phyloP scores from a whole-genome alignment of 1,140 invertebrate genomes.

The Drosophila elegans region DNA sequence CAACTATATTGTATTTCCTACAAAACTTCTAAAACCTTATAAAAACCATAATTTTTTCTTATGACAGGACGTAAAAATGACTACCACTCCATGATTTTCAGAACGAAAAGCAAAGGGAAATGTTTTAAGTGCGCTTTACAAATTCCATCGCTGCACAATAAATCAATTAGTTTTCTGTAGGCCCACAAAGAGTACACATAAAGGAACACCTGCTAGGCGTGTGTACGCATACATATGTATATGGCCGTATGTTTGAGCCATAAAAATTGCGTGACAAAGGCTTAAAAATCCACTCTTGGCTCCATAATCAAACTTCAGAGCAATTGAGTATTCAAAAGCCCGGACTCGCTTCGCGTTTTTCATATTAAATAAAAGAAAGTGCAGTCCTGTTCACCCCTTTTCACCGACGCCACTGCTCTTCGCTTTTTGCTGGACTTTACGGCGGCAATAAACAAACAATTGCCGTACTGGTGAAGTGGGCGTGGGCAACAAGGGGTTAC shows the following conservation, averaged over 20 bases:
- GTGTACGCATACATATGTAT: not conserved
- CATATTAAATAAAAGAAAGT: slow-evolving; percentile 39
- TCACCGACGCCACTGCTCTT: not conserved
- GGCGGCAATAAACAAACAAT: slow-evolving; percentile 39
- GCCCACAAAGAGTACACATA: not conserved
- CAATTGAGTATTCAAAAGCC: slow-evolving; percentile 60
- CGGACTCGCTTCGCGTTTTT: slow-evolving; percentile 40
- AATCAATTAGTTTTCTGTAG: slow-evolving; percentile 38
- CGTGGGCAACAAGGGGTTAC: slow-evolving; percentile 2
- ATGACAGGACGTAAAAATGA: not conserved
- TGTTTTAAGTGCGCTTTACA: slow-evolving; percentile 31
- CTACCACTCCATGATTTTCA: slow-evolving; percentile 1
- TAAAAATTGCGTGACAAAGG: slow-evolving; percentile 52
- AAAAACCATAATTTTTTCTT: not conserved
- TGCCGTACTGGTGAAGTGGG: slow-evolving; percentile 1
- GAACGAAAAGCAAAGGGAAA: slow-evolving; percentile 23
- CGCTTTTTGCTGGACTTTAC: slow-evolving; percentile 11
- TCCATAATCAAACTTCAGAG: slow-evolving; percentile 53
- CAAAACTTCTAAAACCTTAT: not conserved
- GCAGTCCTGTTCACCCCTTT: not conserved
- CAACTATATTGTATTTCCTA: not conserved
- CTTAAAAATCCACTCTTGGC: slow-evolving; percentile 32
- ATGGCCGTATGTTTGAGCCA: slow-evolving; percentile 7
- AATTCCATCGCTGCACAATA: slow-evolving; percentile 31
- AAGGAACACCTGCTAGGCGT: not conserved